phyloP scores from a whole-genome alignment of 2,888 invertebrate species.

The Coelinius sp. region DNA sequence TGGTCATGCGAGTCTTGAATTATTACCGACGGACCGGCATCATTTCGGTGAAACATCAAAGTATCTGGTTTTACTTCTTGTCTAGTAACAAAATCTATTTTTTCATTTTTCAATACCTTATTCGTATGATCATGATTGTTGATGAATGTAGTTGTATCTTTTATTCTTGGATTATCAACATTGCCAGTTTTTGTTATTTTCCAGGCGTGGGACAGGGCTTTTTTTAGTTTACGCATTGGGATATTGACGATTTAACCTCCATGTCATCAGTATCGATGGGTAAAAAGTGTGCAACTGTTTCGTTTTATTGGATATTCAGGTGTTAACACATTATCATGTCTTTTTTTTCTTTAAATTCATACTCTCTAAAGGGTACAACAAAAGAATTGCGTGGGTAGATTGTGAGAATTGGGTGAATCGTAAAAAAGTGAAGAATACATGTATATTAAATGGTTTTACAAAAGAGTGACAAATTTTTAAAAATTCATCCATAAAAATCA shows the following conservation, averaged over 20 bases:
- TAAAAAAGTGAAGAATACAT: too few species aligned
- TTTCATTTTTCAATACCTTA: not conserved
- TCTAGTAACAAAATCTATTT: not conserved
- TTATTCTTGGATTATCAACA: not conserved
- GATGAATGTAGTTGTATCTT: not conserved
- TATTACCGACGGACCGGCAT: not conserved
- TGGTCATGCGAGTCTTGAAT: not conserved
- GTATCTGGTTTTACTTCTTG: not conserved
- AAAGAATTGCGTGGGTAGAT: too few species aligned
- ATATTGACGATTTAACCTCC: conserved; percentile 6
- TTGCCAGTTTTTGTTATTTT: not conserved
- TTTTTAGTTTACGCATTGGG: conserved; percentile 10
- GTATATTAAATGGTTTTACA: too few species aligned
- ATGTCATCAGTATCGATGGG: not conserved
- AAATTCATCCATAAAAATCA: too few species aligned
- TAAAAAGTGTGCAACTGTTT: not conserved
- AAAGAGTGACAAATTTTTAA: too few species aligned
- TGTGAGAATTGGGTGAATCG: too few species aligned
- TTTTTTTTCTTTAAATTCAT: too few species aligned
- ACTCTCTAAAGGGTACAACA: too few species aligned
- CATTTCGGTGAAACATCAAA: not conserved
- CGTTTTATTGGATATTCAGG: not conserved
- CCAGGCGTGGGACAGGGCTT: not conserved
- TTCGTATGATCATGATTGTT: not conserved
- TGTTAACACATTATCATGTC: not conserved